A percentile compares a stretch with the other conserved stretches of the same genome.
Conservation (phyloP, 2,113 vertebrate genomes). For the Loxodonta africana region DNA sequence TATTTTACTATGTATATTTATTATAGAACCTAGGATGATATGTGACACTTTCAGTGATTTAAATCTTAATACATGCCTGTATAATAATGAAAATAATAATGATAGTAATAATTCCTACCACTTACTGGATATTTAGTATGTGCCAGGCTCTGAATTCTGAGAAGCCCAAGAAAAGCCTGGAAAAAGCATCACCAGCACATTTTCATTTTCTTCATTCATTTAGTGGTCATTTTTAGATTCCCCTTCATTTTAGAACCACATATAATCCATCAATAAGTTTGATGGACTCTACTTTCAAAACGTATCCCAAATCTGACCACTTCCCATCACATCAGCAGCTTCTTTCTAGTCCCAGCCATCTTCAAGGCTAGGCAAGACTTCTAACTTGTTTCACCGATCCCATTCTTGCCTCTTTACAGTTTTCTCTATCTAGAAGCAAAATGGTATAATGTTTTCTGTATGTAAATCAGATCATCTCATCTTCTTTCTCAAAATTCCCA, state of each 20-base stretch:
- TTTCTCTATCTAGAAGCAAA: neutral
- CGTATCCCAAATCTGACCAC: neutral
- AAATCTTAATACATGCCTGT: neutral
- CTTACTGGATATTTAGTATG: neutral
- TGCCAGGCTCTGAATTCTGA: neutral
- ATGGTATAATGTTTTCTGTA: neutral
- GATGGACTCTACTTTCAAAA: neutral
- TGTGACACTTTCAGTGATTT: neutral
- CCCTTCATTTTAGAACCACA: neutral
- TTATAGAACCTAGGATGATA: neutral
- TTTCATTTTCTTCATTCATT: neutral
- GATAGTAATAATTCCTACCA: neutral
- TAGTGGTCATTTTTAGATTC: neutral
- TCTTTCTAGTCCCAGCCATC: neutral
- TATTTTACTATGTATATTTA: neutral
- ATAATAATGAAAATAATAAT: neutral
- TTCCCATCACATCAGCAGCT: neutral
- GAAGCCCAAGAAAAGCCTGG: neutral
- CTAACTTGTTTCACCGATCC: neutral
- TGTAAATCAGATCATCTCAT: neutral
- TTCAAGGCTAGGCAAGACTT: neutral
- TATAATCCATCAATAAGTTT: neutral
- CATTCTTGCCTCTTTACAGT: neutral
- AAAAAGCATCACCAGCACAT: neutral
- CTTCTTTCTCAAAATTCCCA: neutral